A percentile compares a stretch with the other conserved stretches of the same genome.
phyloP scores from a whole-genome alignment of 2,113 vertebrate genomes.

The Antennarius striatus region DNA sequence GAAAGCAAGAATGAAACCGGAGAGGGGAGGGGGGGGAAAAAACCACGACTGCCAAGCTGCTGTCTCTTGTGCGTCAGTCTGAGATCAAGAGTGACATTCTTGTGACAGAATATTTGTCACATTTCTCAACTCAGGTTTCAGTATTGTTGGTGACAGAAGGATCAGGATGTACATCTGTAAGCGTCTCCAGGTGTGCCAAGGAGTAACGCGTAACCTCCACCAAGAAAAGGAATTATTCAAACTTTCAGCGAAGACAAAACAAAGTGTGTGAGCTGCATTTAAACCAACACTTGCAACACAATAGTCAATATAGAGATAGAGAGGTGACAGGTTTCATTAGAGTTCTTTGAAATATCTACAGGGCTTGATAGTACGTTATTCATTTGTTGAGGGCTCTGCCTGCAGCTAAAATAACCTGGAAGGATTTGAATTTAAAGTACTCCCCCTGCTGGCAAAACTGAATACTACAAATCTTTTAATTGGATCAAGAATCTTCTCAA shows the following conservation, averaged over 20 bases:
- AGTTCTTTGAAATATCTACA: constrained; percentile 54
- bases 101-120: constrained; percentile 71
- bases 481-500: constrained; percentile 28
- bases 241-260: constrained; percentile 46
- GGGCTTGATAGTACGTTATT: constrained; percentile 40
- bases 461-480: constrained; percentile 30
- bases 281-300: constrained; percentile 31
- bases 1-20: constrained; percentile 52
- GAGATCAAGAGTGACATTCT: constrained; percentile 66
- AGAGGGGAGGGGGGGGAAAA: constrained; percentile 9
- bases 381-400: constrained; percentile 36
- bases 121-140: constrained; percentile 60
- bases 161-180: constrained; percentile 63
- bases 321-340: constrained; percentile 46
- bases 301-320: constrained; percentile 28
- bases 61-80: constrained; percentile 58
- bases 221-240: constrained; percentile 43
- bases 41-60: constrained; percentile 58
- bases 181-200: constrained; percentile 50
- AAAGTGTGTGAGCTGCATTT: constrained; percentile 24
- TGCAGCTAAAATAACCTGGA: constrained; percentile 33
- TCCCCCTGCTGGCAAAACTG: constrained; percentile 70
- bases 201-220: constrained; percentile 49
- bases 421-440: constrained; percentile 60
- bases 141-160: constrained; percentile 59